Percentiles rank a stretch among this genome's conserved stretches.
These are phyloP conservation scores for Hydraecia micacea DNA, from an alignment of 2,888 invertebrate species.

Conservation along the genomic window DNA sequence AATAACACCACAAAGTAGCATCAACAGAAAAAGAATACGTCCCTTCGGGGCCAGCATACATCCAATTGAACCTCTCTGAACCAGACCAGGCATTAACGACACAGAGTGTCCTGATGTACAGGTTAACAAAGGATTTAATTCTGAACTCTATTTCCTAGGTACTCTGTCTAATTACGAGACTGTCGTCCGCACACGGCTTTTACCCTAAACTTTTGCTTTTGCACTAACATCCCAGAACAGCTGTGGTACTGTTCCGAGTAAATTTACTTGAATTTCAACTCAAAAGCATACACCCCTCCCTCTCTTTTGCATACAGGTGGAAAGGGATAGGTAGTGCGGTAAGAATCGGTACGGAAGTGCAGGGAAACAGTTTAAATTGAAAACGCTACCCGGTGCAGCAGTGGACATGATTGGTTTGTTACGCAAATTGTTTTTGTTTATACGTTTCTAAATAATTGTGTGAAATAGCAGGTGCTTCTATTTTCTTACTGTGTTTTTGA, in stretches of 20 bases:
- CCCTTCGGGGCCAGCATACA: neutral
- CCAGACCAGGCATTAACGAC: conserved; percentile 24
- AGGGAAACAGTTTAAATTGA: conserved; percentile 68
- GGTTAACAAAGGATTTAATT: conserved; percentile 71
- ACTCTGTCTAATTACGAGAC: conserved; percentile 72
- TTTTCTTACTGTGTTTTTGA: conserved; percentile 5
- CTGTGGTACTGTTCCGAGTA: conserved; percentile 55
- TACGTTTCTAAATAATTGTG: conserved; percentile 52
- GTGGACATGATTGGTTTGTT: conserved; percentile 72
- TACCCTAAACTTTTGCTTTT: conserved; percentile 73
- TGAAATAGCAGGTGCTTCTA: conserved; percentile 13
- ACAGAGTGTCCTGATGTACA: conserved; percentile 58
- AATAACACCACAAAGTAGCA: conserved; percentile 12
- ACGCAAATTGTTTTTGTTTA: conserved; percentile 68
- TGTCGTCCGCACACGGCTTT: conserved; percentile 70
- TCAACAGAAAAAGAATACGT: conserved; percentile 5
- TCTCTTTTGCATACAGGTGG: conserved; percentile 45
- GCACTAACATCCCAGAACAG: conserved; percentile 61
- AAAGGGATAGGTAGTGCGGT: conserved; percentile 49
- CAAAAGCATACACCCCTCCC: conserved; percentile 51
- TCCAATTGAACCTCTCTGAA: conserved; percentile 31
- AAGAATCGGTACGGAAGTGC: conserved; percentile 56
- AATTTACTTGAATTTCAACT: conserved; percentile 66
- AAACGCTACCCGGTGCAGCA: conserved; percentile 66
- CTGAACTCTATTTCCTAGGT: conserved; percentile 59